A percentile compares a stretch with the other conserved stretches of the same genome.
These are phyloP conservation scores for Conops quadrifasciatus DNA, from an alignment of 2,888 invertebrate species.

Conservation along the genomic window DNA sequence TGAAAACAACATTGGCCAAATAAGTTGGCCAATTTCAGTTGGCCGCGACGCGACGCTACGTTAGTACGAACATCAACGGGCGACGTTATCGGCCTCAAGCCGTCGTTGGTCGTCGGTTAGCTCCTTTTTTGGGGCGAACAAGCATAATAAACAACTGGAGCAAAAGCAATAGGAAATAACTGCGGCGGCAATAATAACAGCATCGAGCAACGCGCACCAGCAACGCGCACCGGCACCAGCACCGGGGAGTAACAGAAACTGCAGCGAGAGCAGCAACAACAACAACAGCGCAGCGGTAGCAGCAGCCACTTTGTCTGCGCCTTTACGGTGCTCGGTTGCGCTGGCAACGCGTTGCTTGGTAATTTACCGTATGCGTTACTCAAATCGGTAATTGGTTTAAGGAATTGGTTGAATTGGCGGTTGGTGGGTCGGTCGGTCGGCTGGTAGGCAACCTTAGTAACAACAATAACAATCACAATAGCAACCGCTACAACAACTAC, in stretches of 20 bases:
- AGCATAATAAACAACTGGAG: too few relatives aligned
- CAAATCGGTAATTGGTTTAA: conserved; percentile 44
- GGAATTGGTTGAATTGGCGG: conserved; percentile 24
- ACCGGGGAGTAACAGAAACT: neutral
- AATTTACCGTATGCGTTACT: conserved; percentile 42
- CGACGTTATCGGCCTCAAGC: too few relatives aligned
- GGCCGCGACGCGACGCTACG: too few relatives aligned
- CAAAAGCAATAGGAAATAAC: too few relatives aligned
- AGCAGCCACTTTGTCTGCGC: neutral
- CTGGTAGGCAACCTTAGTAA: neutral
- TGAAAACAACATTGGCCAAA: neutral
- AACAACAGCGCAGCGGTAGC: neutral
- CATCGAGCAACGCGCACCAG: too few relatives aligned
- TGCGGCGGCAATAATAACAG: too few relatives aligned
- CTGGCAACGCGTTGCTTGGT: conserved; percentile 21
- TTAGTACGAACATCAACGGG: too few relatives aligned
- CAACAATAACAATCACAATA: neutral
- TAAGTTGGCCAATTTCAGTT: too few relatives aligned
- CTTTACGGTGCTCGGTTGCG: neutral
- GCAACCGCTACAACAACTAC: conserved; percentile 2
- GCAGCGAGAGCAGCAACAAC: conserved; percentile 6
- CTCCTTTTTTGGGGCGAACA: too few relatives aligned
- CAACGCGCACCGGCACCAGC: too few relatives aligned
- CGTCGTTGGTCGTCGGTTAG: too few relatives aligned
- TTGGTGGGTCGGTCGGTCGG: neutral